These are phyloP conservation scores for Drosophila ezoana DNA, from an alignment of 2,888 invertebrate genomes.

Conservation along the genomic window DNA sequence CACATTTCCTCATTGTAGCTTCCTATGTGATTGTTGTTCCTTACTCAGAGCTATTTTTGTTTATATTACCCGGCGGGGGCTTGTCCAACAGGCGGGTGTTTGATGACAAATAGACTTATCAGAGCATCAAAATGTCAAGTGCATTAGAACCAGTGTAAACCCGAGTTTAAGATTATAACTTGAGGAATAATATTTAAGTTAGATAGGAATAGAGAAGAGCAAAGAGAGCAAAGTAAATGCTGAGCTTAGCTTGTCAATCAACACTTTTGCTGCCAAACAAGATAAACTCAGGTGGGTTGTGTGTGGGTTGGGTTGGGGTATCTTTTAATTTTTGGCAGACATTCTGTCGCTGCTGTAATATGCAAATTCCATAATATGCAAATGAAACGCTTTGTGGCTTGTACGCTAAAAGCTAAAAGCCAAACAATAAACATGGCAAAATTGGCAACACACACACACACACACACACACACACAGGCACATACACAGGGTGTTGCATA, in stretches of 20 bases:
- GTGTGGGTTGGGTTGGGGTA: neutral
- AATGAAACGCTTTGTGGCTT: slow-evolving; percentile 25
- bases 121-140: slow-evolving; percentile 13
- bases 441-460: slow-evolving; percentile 55
- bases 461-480: neutral
- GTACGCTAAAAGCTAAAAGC: slow-evolving; percentile 7
- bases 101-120: slow-evolving; percentile 25
- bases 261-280: slow-evolving; percentile 11
- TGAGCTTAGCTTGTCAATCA: slow-evolving; percentile 22
- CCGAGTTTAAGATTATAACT: slow-evolving; percentile 20
- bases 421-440: slow-evolving; percentile 47
- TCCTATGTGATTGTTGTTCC: slow-evolving; percentile 11
- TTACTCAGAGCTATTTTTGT: slow-evolving; percentile 20
- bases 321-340: slow-evolving; percentile 2
- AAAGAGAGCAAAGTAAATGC: slow-evolving; percentile 4
- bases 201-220: slow-evolving; percentile 16
- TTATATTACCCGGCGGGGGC: slow-evolving; percentile 14
- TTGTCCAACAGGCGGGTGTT: slow-evolving; percentile 18
- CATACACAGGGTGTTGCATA: slow-evolving; percentile 26
- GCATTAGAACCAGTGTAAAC: slow-evolving; percentile 9
- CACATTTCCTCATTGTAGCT: slow-evolving; percentile 18
- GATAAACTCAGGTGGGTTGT: neutral
- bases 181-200: slow-evolving; percentile 15
- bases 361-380: slow-evolving; percentile 35
- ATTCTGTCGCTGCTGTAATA: slow-evolving; percentile 36